Percentiles rank a stretch among this genome's conserved stretches.
Conservation (phyloP, 2,797 vertebrate genomes). For the Astyanax mexicanus region DNA sequence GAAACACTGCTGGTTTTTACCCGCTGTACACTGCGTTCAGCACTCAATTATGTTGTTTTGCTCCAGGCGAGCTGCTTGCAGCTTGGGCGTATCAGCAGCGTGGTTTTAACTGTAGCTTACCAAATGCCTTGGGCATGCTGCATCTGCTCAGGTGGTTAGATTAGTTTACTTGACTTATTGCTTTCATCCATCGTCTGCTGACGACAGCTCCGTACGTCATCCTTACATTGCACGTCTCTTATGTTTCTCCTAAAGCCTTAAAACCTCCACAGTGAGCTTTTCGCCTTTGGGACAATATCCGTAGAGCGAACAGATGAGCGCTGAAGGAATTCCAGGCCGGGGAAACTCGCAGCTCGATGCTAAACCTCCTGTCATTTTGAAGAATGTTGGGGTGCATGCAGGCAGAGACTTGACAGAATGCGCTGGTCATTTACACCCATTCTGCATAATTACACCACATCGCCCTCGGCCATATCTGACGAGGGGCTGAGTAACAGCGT, state of each 20-base stretch:
- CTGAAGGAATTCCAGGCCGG: slow-evolving; percentile 8
- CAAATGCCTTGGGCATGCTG: slow-evolving; percentile 41
- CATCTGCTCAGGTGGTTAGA: slow-evolving; percentile 25
- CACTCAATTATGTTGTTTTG: slow-evolving; percentile 35
- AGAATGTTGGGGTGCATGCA: slow-evolving; percentile 21
- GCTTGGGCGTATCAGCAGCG: slow-evolving; percentile 10
- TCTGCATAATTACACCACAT: slow-evolving; percentile 27
- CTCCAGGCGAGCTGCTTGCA: slow-evolving; percentile 16
- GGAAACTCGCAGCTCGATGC: slow-evolving; percentile 33
- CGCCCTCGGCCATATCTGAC: slow-evolving; percentile 30
- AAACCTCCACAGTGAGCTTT: neutral
- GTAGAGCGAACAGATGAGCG: slow-evolving; percentile 23
- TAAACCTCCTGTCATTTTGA: slow-evolving; percentile 22
- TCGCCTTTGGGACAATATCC: slow-evolving; percentile 4
- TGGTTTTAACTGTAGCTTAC: slow-evolving; percentile 39
- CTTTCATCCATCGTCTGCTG: slow-evolving; percentile 23
- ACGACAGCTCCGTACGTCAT: slow-evolving; percentile 12
- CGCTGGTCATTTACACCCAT: slow-evolving; percentile 36
- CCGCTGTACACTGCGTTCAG: slow-evolving; percentile 24
- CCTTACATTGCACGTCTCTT: slow-evolving; percentile 17
- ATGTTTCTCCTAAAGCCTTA: neutral
- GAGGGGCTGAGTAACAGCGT: slow-evolving; percentile 1
- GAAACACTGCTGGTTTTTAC: neutral
- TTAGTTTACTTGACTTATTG: slow-evolving; percentile 29
- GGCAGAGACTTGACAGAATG: slow-evolving; percentile 29